Conservation (phyloP, 2,797 vertebrate genomes). For the Squalus acanthias region DNA sequence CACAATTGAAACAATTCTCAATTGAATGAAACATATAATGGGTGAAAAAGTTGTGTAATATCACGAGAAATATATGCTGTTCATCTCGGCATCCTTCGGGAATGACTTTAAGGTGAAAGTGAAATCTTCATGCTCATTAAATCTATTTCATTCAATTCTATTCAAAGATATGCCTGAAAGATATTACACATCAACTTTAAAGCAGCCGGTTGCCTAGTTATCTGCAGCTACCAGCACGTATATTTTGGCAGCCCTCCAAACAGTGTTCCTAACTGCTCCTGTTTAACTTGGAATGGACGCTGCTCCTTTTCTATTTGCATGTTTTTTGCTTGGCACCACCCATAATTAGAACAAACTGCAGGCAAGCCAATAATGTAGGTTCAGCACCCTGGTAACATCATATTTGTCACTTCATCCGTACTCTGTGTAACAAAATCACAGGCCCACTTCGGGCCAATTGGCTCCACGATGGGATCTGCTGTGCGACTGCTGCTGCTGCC, state of each 20-base stretch:
- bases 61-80: neutral
- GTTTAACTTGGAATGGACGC: neutral
- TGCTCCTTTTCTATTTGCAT: neutral
- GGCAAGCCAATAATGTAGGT: neutral
- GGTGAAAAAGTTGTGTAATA: neutral
- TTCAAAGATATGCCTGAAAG: neutral
- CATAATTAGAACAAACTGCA: neutral
- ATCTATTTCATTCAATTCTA: neutral
- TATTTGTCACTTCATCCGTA: neutral
- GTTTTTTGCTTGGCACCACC: neutral
- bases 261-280: neutral
- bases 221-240: neutral
- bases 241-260: neutral
- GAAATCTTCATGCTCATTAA: neutral
- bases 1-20: neutral
- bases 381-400: neutral
- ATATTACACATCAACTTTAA: conserved; percentile 5
- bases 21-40: neutral
- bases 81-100: neutral
- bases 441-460: neutral
- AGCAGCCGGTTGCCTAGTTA: neutral
- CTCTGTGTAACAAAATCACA: neutral
- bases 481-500: neutral
- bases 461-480: neutral
- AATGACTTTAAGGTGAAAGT: neutral